Evolutionary conservation across 2,888 invertebrate species (phyloP).

Genomic region (Folsomia manolachei): DNA sequence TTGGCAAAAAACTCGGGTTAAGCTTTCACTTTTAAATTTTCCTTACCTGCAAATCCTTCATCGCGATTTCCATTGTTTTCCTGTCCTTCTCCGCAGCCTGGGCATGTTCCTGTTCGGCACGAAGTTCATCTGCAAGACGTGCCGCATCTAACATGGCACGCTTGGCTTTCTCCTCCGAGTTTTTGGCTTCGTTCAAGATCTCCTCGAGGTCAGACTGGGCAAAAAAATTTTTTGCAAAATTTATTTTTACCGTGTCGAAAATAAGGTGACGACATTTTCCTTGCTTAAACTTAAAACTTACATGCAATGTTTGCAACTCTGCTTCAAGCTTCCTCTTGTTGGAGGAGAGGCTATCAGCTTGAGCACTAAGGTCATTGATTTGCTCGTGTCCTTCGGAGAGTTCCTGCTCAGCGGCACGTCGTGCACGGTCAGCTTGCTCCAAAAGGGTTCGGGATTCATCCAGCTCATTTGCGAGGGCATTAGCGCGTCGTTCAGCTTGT

Average conservation of each 20-base stretch:
- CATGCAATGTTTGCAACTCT: conserved; percentile 65
- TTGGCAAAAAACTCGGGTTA: too few relatives aligned
- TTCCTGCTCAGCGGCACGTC: conserved; percentile 97
- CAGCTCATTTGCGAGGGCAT: conserved; percentile 94
- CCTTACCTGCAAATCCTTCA: conserved; percentile 17
- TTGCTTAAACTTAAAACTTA: conserved; percentile 42
- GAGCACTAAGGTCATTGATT: conserved; percentile 75
- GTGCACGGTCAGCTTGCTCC: conserved; percentile 97
- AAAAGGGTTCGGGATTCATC: conserved; percentile 96
- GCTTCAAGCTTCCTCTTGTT: conserved; percentile 94
- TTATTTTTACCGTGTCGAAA: neutral
- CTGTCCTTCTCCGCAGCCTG: conserved; percentile 97
- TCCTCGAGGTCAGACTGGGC: conserved; percentile 56
- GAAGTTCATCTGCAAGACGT: conserved; percentile 92
- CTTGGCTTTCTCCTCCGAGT: conserved; percentile 57
- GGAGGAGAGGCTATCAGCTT: conserved; percentile 34
- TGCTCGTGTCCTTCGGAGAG: conserved; percentile 96
- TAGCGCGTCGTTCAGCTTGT: conserved; percentile 94
- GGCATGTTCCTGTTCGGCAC: conserved; percentile 98
- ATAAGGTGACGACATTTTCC: neutral
- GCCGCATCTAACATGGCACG: conserved; percentile 60
- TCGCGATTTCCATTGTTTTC: conserved; percentile 86
- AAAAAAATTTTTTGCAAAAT: neutral
- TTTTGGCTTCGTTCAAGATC: conserved; percentile 47
- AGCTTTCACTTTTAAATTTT: too few relatives aligned